A percentile compares a stretch with the other conserved stretches of the same genome.
Evolutionary conservation across 2,888 invertebrate species (phyloP).

Genomic region (Endomychus coccineus): DNA sequence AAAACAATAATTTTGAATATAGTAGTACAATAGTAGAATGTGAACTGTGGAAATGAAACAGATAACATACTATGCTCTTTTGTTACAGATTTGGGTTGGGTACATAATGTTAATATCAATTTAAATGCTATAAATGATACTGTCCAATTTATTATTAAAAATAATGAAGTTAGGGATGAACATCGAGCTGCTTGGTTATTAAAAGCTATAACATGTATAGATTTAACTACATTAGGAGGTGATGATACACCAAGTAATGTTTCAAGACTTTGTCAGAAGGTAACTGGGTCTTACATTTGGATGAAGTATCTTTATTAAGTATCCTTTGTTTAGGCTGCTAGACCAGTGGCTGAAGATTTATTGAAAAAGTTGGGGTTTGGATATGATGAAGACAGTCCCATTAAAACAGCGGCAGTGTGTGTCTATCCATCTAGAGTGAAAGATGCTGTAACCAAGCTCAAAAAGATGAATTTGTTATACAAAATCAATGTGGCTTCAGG

Average conservation of each 20-base stretch:
- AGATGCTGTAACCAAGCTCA: slow-evolving; percentile 59
- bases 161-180: slow-evolving; percentile 41
- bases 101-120: slow-evolving; percentile 50
- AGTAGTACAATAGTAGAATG: no score
- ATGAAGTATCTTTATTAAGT: slow-evolving; percentile 14
- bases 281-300: slow-evolving; percentile 35
- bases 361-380: slow-evolving; percentile 36
- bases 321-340: slow-evolving; percentile 33
- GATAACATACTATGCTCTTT: neutral
- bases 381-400: slow-evolving; percentile 35
- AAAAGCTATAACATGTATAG: slow-evolving; percentile 77
- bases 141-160: slow-evolving; percentile 45
- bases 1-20: slow-evolving; percentile 3
- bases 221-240: slow-evolving; percentile 87
- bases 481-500: slow-evolving; percentile 75
- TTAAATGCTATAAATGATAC: slow-evolving; percentile 50
- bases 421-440: slow-evolving; percentile 84
- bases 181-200: slow-evolving; percentile 68
- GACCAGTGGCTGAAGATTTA: slow-evolving; percentile 33
- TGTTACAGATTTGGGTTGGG: slow-evolving; percentile 44
- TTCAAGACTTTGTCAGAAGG: slow-evolving; percentile 71
- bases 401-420: slow-evolving; percentile 86
- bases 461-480: slow-evolving; percentile 47
- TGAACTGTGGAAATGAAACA: no score
- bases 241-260: slow-evolving; percentile 75